Conservation (phyloP, 2,113 vertebrate species). For the Saccopteryx leptura region DNA sequence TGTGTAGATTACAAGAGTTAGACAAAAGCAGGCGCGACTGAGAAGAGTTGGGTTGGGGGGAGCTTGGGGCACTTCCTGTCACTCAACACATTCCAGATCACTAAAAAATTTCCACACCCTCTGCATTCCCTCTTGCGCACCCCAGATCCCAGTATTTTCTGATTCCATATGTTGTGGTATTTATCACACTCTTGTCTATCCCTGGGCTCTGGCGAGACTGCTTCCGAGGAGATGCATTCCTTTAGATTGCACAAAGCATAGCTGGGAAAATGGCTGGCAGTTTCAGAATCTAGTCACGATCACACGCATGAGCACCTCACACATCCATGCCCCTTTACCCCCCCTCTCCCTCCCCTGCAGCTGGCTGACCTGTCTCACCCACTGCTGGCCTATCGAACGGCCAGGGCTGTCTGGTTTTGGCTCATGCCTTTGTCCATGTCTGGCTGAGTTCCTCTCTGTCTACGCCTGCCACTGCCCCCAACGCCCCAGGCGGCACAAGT, state of each 20-base stretch:
- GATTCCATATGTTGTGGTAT: slow-evolving; percentile 57
- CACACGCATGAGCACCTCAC: slow-evolving; percentile 89
- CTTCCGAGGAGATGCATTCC: slow-evolving; percentile 78
- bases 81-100: slow-evolving; percentile 91
- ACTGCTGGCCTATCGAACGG: slow-evolving; percentile 91
- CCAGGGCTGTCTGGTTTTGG: slow-evolving; percentile 95
- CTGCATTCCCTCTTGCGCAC: slow-evolving; percentile 64
- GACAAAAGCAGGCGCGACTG: slow-evolving; percentile 90
- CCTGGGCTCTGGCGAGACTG: slow-evolving; percentile 51
- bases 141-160: slow-evolving; percentile 71
- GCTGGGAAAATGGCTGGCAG: slow-evolving; percentile 86
- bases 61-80: slow-evolving; percentile 91
- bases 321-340: slow-evolving; percentile 81
- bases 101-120: slow-evolving; percentile 83
- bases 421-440: slow-evolving; percentile 97
- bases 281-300: slow-evolving; percentile 86
- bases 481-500: slow-evolving; percentile 88
- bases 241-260: slow-evolving; percentile 85
- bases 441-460: slow-evolving; percentile 95
- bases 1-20: slow-evolving; percentile 92
- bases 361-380: slow-evolving; percentile 93
- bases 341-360: slow-evolving; percentile 87
- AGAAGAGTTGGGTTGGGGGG: slow-evolving; percentile 76
- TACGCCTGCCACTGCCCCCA: slow-evolving; percentile 85
- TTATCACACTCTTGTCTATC: slow-evolving; percentile 33